Evolutionary conservation across 2,888 invertebrate species (phyloP), one percentile per base, ranked within the genome.

Genomic region (Gymnocheta viridis): DNA sequence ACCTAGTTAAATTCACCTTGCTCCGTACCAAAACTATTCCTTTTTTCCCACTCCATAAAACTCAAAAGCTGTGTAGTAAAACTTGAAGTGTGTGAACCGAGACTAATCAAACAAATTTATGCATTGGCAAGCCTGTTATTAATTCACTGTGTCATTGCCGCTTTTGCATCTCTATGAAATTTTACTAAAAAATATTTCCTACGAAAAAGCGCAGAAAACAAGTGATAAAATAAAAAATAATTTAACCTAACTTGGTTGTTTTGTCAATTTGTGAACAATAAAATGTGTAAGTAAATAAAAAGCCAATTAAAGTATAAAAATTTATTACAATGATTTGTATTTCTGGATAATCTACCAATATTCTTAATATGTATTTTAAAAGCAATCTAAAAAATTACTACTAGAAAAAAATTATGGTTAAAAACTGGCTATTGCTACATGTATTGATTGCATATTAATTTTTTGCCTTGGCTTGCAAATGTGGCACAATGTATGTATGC

Each of bases 201-300:
- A 60, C 58, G 51, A 67, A 67, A 70, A 44, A 17, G 49, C 44
- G 58, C 32, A 60, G 29, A 69, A 60, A 70, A 47, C 35, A 54
- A 76, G 54, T 7, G 10, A 47, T 69, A 76, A 80, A 56, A 66
- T 47, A 66, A 67, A 80, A 82, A 41, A 17, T 76, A 44, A n/a
- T 62, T 67, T 82, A 76, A 38, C 69, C 35, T 67, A 82, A 62
- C n/a, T 47, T 35, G 29, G 62, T 78, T 73, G 64, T 84, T 74
- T 80, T 73, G 60, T 78, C 29, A 84, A 78, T 58, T 77, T 49
- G 35, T 66, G 44, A 76, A 58, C 24, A 78, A 56, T 62, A 84
- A 84, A 81, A 84, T 84, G 84, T 81, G 84, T 84, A 84, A 84
- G 84, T 84, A 81, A 73, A 67, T 29, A 4, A 58, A 58, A 38